phyloP scores from a whole-genome alignment of 1,140 invertebrate species.

The Drosophila pectinifera region DNA sequence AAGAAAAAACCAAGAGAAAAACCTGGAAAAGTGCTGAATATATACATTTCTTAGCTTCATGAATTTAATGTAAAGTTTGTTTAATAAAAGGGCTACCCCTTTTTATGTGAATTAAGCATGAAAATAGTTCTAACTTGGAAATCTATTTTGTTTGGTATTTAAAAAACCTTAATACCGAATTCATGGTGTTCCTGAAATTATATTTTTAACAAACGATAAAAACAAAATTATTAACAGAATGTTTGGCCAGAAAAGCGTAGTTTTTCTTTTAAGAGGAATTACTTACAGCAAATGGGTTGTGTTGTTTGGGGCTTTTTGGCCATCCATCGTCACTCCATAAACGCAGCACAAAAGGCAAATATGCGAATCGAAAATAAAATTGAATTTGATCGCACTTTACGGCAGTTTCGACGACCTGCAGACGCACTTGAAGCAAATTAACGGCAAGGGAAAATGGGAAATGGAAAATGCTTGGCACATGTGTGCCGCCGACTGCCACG shows the following conservation, averaged over 20 bases:
- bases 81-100: not conserved
- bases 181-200: too few species aligned
- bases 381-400: conserved; percentile 68
- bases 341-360: conserved; percentile 42
- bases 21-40: conserved; percentile 87
- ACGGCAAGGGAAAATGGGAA: conserved; percentile 43
- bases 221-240: not conserved
- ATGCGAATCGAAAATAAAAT: conserved; percentile 55
- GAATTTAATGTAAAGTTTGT: not conserved
- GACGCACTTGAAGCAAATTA: conserved; percentile 74
- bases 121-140: too few species aligned
- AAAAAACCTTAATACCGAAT: too few species aligned
- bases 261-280: not conserved
- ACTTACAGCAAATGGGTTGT: not conserved
- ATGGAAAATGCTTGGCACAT: conserved; percentile 45
- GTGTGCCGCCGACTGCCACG: conserved; percentile 20
- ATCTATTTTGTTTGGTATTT: too few species aligned
- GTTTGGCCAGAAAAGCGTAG: too few species aligned
- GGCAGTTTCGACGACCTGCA: conserved; percentile 44
- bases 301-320: not conserved
- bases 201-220: not conserved
- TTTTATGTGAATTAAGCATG: not conserved
- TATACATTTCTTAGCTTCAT: too few species aligned
- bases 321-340: not conserved
- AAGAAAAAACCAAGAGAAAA: not conserved